These are phyloP conservation scores for Pelvicachromis taeniatus DNA, from an alignment of 2,113 vertebrate genomes.

Conservation along the genomic window DNA sequence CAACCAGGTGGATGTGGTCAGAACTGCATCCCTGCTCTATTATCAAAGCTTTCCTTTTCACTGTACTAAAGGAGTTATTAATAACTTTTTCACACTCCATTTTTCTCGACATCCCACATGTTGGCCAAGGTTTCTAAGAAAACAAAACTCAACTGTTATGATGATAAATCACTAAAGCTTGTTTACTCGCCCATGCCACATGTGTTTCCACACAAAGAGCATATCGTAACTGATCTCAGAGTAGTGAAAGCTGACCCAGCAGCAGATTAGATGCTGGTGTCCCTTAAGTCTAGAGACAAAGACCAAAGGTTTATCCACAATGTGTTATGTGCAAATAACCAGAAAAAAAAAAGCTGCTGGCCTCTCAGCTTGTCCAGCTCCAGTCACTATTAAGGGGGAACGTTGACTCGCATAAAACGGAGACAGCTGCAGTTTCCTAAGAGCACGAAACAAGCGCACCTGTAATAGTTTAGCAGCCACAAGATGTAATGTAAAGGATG, in stretches of 20 bases:
- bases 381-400: background rate
- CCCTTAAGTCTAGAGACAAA: background rate
- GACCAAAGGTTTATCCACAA: background rate
- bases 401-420: accelerated
- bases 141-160: background rate
- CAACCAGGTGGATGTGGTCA: background rate
- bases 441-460: background rate
- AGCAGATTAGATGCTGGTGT: background rate
- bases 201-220: background rate
- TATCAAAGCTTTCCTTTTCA: background rate
- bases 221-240: background rate
- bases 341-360: background rate
- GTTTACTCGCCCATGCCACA: background rate
- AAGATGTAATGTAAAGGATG: background rate
- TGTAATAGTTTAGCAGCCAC: background rate
- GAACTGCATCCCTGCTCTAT: background rate
- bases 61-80: background rate
- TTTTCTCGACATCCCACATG: background rate
- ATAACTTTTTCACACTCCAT: background rate
- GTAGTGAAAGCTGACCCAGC: background rate
- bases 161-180: background rate
- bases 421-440: background rate
- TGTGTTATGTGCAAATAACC: background rate
- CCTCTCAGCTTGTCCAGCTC: background rate
- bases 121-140: background rate